phyloP scores from a whole-genome alignment of 1,140 invertebrate genomes.

The Temnothorax nylanderi region DNA sequence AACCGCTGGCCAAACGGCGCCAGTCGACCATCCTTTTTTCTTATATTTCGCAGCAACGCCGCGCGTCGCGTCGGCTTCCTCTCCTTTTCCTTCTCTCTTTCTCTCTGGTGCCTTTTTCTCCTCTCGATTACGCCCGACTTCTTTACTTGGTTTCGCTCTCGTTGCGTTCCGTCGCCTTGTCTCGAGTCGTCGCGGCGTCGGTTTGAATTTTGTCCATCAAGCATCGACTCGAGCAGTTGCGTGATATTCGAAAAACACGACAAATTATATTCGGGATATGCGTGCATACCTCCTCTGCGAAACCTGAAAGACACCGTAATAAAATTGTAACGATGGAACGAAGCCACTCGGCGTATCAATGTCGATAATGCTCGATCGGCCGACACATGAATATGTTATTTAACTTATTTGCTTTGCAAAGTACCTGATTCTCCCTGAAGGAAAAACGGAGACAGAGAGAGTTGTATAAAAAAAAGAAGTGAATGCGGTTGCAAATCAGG shows the following conservation, averaged over 20 bases:
- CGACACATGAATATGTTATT: constrained; percentile 12
- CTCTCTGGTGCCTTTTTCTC: constrained; percentile 18
- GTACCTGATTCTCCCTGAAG: neutral
- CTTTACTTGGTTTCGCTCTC: neutral
- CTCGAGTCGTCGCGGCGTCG: neutral
- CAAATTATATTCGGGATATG: constrained; percentile 24
- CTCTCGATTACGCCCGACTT: constrained; percentile 45
- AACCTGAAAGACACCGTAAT: constrained; percentile 29
- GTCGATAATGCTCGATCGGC: constrained; percentile 5
- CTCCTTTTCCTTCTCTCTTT: constrained; percentile 49
- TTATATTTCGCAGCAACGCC: constrained; percentile 63
- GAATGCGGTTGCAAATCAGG: neutral
- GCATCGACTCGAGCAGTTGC: neutral
- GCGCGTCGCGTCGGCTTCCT: neutral
- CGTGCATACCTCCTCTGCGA: neutral
- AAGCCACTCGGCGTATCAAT: neutral
- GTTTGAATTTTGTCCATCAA: constrained; percentile 7
- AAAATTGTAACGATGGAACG: constrained; percentile 25
- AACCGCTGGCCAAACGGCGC: constrained; percentile 64
- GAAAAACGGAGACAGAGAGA: neutral
- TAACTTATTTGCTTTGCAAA: constrained; percentile 42
- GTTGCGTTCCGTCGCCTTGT: constrained; percentile 48
- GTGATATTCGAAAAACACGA: neutral
- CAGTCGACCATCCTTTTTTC: constrained; percentile 64
- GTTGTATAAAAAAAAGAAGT: neutral